These are phyloP conservation scores for Nothocercus nigrocapillus DNA, from an alignment of 2,113 vertebrate species.

Conservation along the genomic window DNA sequence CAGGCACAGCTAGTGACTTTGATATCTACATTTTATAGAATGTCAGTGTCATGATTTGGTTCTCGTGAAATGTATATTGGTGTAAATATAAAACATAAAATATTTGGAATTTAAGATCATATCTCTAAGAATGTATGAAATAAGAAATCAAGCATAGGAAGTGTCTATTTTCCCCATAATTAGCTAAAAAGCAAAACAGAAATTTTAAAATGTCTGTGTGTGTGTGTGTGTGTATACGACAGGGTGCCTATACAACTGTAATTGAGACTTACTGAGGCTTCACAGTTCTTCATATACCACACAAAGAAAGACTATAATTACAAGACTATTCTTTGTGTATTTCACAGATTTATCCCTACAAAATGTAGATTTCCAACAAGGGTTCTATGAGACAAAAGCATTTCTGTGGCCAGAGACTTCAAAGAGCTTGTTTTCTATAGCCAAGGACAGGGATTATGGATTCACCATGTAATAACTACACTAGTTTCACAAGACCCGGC, in stretches of 20 bases:
- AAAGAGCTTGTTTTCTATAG: not conserved
- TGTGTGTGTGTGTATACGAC: not conserved
- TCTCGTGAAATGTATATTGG: not conserved
- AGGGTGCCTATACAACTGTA: not conserved
- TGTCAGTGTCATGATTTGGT: not conserved
- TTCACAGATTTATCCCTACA: not conserved
- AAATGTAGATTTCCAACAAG: not conserved
- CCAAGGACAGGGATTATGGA: not conserved
- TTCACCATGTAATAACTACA: not conserved
- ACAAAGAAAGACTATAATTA: not conserved
- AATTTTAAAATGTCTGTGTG: not conserved
- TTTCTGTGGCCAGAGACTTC: not conserved
- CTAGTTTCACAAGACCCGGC: not conserved
- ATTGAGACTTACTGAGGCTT: not conserved
- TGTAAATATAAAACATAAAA: not conserved
- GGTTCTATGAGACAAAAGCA: not conserved
- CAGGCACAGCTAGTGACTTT: not conserved
- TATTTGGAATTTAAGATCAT: not conserved
- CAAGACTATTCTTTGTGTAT: fast-evolving
- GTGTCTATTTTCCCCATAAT: not conserved
- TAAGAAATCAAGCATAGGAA: not conserved
- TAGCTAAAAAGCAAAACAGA: not conserved
- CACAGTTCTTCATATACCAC: not conserved
- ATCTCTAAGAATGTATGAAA: not conserved
- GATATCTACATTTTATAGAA: not conserved